Base-by-base conservation (phyloP, 2,888 invertebrate genomes). In the Micoletzkya japonica region DNA sequence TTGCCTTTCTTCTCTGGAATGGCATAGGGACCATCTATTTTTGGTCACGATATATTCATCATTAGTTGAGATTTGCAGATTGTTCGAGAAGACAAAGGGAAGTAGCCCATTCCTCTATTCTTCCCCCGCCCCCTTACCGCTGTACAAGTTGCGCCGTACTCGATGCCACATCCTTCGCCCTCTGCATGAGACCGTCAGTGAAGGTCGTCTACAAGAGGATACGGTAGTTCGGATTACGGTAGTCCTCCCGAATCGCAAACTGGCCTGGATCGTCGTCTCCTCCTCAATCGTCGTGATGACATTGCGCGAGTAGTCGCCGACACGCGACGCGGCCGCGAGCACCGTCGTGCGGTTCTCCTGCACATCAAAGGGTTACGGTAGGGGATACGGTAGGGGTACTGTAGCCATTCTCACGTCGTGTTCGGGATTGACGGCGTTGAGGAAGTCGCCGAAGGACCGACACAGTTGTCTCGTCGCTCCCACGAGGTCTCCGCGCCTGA, bases 141-240 rank as follows among this genome's bases (percentile, higher is more conserved):
- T 97, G 89, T 1, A 99, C 97, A 66, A 98, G 88, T 1, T 94
- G 93, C 0, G 98, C 97, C 0, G 98, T 96, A 2, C 95, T 94
- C 86, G 96, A 98, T 54, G 98, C 98, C 37, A 98, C 97, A 0
- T 93, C 93, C 87, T 97, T 97, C 6, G 97, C 97, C 77, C 96
- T 89, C 0, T 93, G 92, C 32, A 98, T 89, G 0, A 98, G 90
- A 88, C 94, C 92, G 81, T 98, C 97, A 10, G 54, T 66, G 66
- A 66, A 66, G 52, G 54, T 54, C n/a, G 66, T 66, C 66, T 61
- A 30, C 2, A 61, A 32, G 7, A 14, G 4, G 30, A 52, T 52
- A n/a, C n/a, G n/a, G n/a, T n/a, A n/a, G n/a, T n/a, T n/a, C n/a
- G n/a, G n/a, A n/a, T n/a, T n/a, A n/a, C n/a, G n/a, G n/a, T n/a